Conservation (phyloP, 2,113 vertebrate genomes). For the Phylloscopus trochiloides region DNA sequence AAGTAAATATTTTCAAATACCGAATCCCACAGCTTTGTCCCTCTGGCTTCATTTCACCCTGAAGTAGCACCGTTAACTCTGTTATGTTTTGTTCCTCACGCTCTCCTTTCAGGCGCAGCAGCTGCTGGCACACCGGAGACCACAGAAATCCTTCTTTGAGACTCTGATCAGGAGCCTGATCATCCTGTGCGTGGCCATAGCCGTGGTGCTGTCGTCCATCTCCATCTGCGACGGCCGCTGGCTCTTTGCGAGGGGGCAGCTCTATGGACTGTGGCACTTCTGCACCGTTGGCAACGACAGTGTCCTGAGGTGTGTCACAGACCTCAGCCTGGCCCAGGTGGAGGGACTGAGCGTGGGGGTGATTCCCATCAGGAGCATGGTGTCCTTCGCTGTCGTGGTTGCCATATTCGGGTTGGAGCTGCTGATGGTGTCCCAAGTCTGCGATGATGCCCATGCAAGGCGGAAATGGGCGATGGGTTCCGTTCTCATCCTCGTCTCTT, state of each 20-base stretch:
- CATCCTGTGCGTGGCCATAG: constrained; percentile 72
- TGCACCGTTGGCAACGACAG: constrained; percentile 58
- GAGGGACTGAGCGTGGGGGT: constrained; percentile 64
- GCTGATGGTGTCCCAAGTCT: constrained; percentile 84
- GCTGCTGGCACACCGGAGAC: constrained; percentile 2
- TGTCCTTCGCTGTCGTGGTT: constrained; percentile 73
- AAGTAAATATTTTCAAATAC: background rate
- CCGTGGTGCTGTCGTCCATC: constrained; percentile 78
- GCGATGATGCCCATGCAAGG: constrained; percentile 63
- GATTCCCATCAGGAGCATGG: constrained; percentile 65
- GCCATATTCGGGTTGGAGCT: constrained; percentile 85
- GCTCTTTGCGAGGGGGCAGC: constrained; percentile 66
- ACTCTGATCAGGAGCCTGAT: constrained; percentile 75
- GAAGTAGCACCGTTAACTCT: background rate
- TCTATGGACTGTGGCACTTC: constrained; percentile 82
- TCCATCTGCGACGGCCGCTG: constrained; percentile 82
- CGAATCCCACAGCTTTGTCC: background rate
- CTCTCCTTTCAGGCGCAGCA: constrained; percentile 52
- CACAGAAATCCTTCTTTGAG: constrained; percentile 72
- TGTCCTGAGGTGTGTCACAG: constrained; percentile 62
- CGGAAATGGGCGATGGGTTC: constrained; percentile 78
- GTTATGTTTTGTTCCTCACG: rapidly evolving
- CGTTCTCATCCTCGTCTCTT: constrained; percentile 68
- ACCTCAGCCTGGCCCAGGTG: constrained; percentile 62
- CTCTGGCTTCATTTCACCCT: background rate